These are phyloP conservation scores for Verasper variegatus DNA, from an alignment of 2,113 vertebrate species.

Conservation along the genomic window DNA sequence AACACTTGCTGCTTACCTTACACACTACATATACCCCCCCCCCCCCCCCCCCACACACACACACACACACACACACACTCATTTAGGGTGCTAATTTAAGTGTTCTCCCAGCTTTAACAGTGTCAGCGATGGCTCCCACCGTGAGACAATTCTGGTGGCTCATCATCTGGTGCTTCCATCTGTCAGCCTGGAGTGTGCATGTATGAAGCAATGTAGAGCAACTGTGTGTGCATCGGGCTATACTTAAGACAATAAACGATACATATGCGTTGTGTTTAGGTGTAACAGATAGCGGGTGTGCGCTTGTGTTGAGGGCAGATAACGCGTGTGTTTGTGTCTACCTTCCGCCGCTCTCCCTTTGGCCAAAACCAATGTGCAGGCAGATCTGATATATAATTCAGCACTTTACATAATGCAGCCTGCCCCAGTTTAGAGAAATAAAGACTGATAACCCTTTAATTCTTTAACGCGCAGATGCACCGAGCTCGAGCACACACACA, in stretches of 20 bases:
- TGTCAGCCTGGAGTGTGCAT: constrained; percentile 64
- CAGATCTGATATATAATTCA: constrained; percentile 81
- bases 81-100: constrained; percentile 70
- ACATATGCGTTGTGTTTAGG: constrained; percentile 18
- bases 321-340: constrained; percentile 27
- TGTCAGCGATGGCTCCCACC: constrained; percentile 76
- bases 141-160: constrained; percentile 77
- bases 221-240: constrained; percentile 4
- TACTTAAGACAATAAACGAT: constrained; percentile 1
- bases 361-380: constrained; percentile 55
- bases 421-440: constrained; percentile 76
- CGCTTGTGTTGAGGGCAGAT: not conserved
- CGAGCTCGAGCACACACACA: not conserved
- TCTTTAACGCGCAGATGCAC: constrained; percentile 42
- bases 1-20: constrained; percentile 1
- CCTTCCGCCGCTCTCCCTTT: constrained; percentile 52
- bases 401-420: constrained; percentile 74
- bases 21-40: not conserved
- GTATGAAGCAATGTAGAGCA: constrained; percentile 32
- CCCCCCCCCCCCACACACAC: not conserved
- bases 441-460: constrained; percentile 72
- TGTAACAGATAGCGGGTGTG: not conserved
- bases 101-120: constrained; percentile 77
- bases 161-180: constrained; percentile 84
- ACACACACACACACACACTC: constrained; percentile 18